Base-by-base conservation (phyloP, 2,797 vertebrate species). In the Glossophaga mutica region DNA sequence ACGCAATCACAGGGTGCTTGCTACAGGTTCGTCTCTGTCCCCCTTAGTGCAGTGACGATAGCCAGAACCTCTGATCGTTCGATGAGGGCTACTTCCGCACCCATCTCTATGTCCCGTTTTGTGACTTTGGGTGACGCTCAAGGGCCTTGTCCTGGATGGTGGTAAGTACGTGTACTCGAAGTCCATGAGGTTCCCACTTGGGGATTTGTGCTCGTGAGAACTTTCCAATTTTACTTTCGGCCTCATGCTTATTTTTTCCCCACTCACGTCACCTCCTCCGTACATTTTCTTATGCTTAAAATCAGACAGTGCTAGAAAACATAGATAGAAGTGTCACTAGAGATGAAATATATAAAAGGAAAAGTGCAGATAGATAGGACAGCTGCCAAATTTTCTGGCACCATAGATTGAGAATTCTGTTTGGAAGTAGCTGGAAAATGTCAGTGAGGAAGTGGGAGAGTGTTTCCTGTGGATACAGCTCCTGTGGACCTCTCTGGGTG, bases 381-480 rank as follows among this genome's bases (percentile, higher is more conserved):
- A 16, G 59, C 39, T 48, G 87, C 76, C 78, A 81, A 34, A 77
- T 94, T 91, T 89, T 48, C 83, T 79, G 65, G 70, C 11, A 73
- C 55, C 84, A 73, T 65, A 22, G 88, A 95, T 90, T 90, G 19
- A 89, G 86, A 91, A 65, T 92, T 91, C 81, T 73, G 16, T 90
- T 77, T 85, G 85, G 62, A 91, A 73, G 68, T 48, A 57, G n/a
- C 83, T 77, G 48, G 74, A 78, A n/a, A 86, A 37, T n/a, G 32
- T 77, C 32, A 77, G 4, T 21, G 21, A 89, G 37, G 67, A 93
- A 48, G 44, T 18, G 82, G 22, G 9, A 19, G 52, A 24, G 26
- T 5, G 3, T 73, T 90, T 95, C 26, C 68, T 79, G 21, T 15
- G 71, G 19, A n/a, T 18, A 12, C 65, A 50, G 14, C 32, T n/a